A percentile compares a stretch with the other conserved stretches of the same genome.
Evolutionary conservation across 2,113 vertebrate species (phyloP).

Genomic region (Rhabdomys dilectus): DNA sequence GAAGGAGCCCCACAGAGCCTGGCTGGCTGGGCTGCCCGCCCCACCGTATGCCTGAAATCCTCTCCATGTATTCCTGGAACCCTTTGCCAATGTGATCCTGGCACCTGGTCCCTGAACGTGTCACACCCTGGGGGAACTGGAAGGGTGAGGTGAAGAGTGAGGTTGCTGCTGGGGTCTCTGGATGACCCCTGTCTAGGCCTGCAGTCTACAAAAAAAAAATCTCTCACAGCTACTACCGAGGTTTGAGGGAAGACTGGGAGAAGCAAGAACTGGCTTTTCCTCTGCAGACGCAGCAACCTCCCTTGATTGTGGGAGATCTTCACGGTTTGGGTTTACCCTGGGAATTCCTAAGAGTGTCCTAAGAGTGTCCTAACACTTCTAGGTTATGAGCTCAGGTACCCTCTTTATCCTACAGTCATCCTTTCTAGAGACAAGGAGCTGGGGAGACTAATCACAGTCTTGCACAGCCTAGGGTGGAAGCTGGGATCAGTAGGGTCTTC

Average conservation of each 20-base stretch:
- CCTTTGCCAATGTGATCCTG: not conserved
- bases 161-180: not conserved
- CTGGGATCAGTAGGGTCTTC: not conserved
- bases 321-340: not conserved
- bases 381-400: not conserved
- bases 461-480: not conserved
- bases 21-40: not conserved
- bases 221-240: not conserved
- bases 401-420: not conserved
- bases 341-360: not conserved
- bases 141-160: not conserved
- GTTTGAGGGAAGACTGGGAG: not conserved
- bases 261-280: conserved; percentile 10
- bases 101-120: not conserved
- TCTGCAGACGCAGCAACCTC: not conserved
- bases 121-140: not conserved
- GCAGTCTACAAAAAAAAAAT: not conserved
- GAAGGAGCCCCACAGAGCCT: not conserved
- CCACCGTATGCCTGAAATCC: not conserved
- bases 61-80: not conserved
- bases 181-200: not conserved
- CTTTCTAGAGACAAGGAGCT: not conserved
- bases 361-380: not conserved
- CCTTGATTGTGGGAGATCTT: not conserved
- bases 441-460: not conserved